Base-by-base conservation (phyloP, 2,888 invertebrate genomes). In the Pharmacophagus antenor region DNA sequence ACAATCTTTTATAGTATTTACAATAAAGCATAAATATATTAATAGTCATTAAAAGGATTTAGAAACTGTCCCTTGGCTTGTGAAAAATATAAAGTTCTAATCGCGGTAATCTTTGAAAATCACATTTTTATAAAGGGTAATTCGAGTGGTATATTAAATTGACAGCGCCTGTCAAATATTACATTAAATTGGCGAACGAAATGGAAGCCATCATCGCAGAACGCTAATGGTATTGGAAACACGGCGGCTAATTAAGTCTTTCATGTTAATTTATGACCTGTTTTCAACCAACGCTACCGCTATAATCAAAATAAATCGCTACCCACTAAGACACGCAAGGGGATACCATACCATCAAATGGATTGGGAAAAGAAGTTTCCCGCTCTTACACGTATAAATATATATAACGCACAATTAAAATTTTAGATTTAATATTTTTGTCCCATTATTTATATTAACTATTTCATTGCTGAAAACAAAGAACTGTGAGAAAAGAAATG, bases 231-330 rank as follows among this genome's bases (percentile, higher is more conserved):
- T 80, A 88, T 89, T 87, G 85, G 83, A 75, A 84, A 83, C 82
- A 82, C 76, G 70, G 72, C 70, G 71, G 72, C 81, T 89, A 89
- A 89, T 89, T 89, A 89, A 89, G 87, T 82, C 85, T 77, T 85
- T 77, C 68, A 71, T 75, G 79, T 84, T 84, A 86, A 89, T 89
- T 88, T 89, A 88, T 85, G 73, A 84, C 77, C 80, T 82, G 86
- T 87, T 86, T 83, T 84, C 82, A 75, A 79, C 73, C 70, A 72
- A 73, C 74, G 74, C 70, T 82, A 82, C 80, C 78, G 79, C 81
- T 75, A 83, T 88, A 88, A 89, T 88, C 87, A 85, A 87, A 88
- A 89, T 81, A 86, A 88, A 89, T 89, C 84, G 87, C 71, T 80
- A 73, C 74, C 72, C 71, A 67, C 72, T 71, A 77, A 79, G 81